A percentile compares a stretch with the other conserved stretches of the same genome.
phyloP scores from a whole-genome alignment of 2,888 invertebrate genomes.

The Eumacrocentrus americanus region DNA sequence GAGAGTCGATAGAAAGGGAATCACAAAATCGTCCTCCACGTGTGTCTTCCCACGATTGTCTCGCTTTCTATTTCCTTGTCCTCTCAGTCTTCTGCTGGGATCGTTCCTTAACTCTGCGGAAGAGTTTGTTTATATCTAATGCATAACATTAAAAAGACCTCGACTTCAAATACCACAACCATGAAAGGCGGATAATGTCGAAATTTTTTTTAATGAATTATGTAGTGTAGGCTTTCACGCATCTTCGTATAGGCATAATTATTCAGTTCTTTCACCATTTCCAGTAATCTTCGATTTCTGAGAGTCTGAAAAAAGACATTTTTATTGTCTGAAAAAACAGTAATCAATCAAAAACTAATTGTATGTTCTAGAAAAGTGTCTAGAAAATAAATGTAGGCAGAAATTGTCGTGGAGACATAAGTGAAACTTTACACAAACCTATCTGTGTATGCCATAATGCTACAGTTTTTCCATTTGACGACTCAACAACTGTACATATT shows the following conservation, averaged over 20 bases:
- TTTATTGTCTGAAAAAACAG: too few relatives aligned
- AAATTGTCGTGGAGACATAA: too few relatives aligned
- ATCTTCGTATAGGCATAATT: background rate
- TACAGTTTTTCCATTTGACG: background rate
- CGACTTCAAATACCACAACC: too few relatives aligned
- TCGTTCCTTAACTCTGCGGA: background rate
- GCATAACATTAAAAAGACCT: background rate
- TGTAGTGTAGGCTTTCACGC: background rate
- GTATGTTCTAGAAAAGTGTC: too few relatives aligned
- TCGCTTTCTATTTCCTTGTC: conserved; percentile 35
- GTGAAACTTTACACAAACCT: too few relatives aligned
- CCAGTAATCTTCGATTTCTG: background rate
- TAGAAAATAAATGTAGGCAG: too few relatives aligned
- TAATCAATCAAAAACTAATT: too few relatives aligned
- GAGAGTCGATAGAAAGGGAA: conserved; percentile 22
- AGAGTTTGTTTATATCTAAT: background rate
- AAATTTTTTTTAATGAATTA: background rate
- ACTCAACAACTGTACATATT: background rate
- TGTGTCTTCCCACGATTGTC: conserved; percentile 34
- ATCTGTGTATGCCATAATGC: background rate
- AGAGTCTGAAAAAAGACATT: background rate
- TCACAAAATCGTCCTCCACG: background rate
- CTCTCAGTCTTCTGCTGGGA: conserved; percentile 5
- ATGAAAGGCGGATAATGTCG: background rate
- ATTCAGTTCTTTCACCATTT: background rate